These are phyloP conservation scores for Rhinichthys klamathensis DNA, from an alignment of 2,113 vertebrate genomes.

Conservation along the genomic window DNA sequence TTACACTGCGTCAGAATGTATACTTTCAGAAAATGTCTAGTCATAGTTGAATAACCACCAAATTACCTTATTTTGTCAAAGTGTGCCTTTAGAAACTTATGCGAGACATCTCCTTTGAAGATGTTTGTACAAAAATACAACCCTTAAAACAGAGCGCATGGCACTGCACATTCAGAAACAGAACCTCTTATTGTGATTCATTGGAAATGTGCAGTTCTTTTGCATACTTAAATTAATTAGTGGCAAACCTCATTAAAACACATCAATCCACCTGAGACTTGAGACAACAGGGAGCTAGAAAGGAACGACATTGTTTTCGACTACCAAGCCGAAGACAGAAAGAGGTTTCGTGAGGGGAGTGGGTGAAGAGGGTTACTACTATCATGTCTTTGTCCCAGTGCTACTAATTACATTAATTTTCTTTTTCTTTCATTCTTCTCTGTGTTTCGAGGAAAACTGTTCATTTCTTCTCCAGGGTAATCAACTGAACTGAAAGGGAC, in stretches of 20 bases:
- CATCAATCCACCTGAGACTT: constrained; percentile 12
- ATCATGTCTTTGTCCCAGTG: neutral
- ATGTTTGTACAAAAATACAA: neutral
- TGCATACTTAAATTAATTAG: neutral
- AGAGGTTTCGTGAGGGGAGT: neutral
- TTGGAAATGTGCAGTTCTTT: neutral
- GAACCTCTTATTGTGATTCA: neutral
- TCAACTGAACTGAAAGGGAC: neutral
- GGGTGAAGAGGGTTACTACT: neutral
- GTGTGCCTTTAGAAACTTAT: no score
- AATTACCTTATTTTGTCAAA: neutral
- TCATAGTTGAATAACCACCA: neutral
- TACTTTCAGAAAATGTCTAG: neutral
- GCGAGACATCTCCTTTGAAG: neutral
- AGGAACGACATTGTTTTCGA: neutral
- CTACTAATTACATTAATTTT: constrained; percentile 9
- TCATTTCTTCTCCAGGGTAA: constrained; percentile 15
- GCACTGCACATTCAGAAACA: neutral
- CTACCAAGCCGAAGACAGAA: neutral
- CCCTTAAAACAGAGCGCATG: neutral
- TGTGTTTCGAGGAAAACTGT: neutral
- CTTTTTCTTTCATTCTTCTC: neutral
- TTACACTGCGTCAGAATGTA: no score
- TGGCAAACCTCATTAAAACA: neutral
- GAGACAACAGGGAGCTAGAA: constrained; percentile 11